These are phyloP conservation scores for Parotocinclus haroldoi DNA, from an alignment of 2,797 vertebrate genomes.

Conservation along the genomic window DNA sequence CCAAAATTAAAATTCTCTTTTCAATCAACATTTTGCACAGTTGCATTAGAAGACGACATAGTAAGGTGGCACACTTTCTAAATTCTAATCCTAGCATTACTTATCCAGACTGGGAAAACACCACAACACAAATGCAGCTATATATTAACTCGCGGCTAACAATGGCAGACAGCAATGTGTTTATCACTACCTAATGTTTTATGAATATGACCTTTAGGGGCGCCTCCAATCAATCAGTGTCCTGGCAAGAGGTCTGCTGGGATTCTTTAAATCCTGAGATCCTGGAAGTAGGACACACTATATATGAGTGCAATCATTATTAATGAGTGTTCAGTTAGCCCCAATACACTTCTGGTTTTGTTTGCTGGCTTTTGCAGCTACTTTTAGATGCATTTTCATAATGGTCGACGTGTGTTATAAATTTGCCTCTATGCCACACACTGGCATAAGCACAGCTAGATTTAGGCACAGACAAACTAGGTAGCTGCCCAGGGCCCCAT, in stretches of 20 bases:
- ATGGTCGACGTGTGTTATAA: slow-evolving; percentile 25
- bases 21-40: no score
- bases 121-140: slow-evolving; percentile 45
- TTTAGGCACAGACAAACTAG: no score
- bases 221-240: slow-evolving; percentile 74
- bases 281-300: slow-evolving; percentile 77
- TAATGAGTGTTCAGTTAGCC: slow-evolving; percentile 73
- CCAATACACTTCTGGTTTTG: slow-evolving; percentile 69
- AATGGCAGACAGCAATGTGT: slow-evolving; percentile 63
- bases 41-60: background rate
- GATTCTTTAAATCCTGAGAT: slow-evolving; percentile 75
- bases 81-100: slow-evolving; percentile 56
- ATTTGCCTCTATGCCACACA: slow-evolving; percentile 25
- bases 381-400: slow-evolving; percentile 13
- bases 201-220: slow-evolving; percentile 79
- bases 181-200: slow-evolving; percentile 76
- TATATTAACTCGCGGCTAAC: slow-evolving; percentile 67
- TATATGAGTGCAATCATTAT: slow-evolving; percentile 75
- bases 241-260: slow-evolving; percentile 67
- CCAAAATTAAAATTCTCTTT: no score
- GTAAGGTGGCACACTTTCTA: slow-evolving; percentile 30
- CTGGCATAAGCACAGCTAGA: no score
- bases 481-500: background rate
- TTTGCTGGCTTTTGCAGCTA: slow-evolving; percentile 12
- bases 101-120: slow-evolving; percentile 46